Conservation (phyloP, 2,113 vertebrate species). For the Peromyscus maniculatus region DNA sequence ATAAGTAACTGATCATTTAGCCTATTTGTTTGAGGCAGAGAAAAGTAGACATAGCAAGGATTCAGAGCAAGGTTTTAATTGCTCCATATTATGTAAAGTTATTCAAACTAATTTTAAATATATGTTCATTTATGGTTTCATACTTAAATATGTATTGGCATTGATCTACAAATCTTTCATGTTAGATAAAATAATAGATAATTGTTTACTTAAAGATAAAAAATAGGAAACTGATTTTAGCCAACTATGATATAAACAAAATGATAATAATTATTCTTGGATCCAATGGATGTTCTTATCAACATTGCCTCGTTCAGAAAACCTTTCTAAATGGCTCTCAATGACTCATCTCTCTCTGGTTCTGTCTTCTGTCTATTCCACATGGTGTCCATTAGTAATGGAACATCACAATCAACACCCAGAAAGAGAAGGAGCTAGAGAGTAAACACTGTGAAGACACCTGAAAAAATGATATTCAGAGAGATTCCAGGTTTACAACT, state of each 20-base stretch:
- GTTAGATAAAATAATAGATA: not conserved
- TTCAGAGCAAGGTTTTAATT: not conserved
- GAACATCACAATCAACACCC: not conserved
- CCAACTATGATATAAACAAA: not conserved
- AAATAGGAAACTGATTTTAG: not conserved
- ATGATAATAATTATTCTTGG: not conserved
- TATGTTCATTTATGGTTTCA: not conserved
- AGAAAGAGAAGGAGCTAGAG: not conserved
- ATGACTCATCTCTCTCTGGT: not conserved
- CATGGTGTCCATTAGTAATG: not conserved
- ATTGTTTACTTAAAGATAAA: not conserved
- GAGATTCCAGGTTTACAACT: not conserved
- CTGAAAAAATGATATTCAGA: not conserved
- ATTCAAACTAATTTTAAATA: not conserved
- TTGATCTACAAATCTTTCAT: not conserved
- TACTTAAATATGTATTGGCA: not conserved
- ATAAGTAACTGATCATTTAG: not conserved
- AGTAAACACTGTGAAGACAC: not conserved
- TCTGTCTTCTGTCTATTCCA: not conserved
- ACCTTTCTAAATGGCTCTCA: not conserved
- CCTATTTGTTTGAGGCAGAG: not conserved
- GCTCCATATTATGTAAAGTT: not conserved
- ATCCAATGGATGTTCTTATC: not conserved
- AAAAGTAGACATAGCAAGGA: not conserved
- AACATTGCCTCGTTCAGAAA: not conserved